Base-by-base conservation (phyloP, 53 echinoderm and acorn worm species). In the Patiria pectinifera region DNA sequence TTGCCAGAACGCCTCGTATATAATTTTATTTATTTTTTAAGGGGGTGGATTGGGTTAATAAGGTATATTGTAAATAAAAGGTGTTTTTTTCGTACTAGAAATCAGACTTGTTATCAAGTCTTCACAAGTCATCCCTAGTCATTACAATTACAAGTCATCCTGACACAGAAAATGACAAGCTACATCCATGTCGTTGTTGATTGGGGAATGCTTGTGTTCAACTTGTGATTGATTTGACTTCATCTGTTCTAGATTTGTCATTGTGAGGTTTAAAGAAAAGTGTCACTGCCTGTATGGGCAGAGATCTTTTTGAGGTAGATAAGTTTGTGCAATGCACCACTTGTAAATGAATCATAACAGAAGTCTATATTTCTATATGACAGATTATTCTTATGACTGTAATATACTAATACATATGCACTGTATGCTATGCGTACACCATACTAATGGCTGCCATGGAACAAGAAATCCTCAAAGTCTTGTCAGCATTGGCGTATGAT, bases 271-370 rank as follows among this genome's bases (percentile, higher is more conserved):
- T 11, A 14, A 14, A 15, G 3, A 66, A 18, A 15, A 66, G 66
- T 14, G 4, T 66, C 3, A 5, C 21, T 22, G 76, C 76, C 11
- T n/a, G 76, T 7, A 76, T 11, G 25, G 25, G 76, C 76, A 25
- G 43, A 76, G 25, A 8, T 26, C 26, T 2, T 26, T 24, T 79
- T 79, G 24, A 46, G 80, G 46, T 18, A 45, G 59, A 45, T 45
- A 62, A 26, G 21, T 76, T 78, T 88, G 88, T 88, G 88, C 88
- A 88, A 88, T 88, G 88, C 78, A 88, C 78, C 78, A 88, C 59
- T 88, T 88, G 45, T 76, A 60, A 88, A 78, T 88, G 59, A 87
- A 44, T 26, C 53, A 35, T 15, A 69, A 74, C 45, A 88, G 16
- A 76, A 88, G 61, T 88, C n/a, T 82, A 78, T 82, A 78, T 88